Conservation (phyloP, 2,888 invertebrate genomes). For the Anthophora plumipes region DNA sequence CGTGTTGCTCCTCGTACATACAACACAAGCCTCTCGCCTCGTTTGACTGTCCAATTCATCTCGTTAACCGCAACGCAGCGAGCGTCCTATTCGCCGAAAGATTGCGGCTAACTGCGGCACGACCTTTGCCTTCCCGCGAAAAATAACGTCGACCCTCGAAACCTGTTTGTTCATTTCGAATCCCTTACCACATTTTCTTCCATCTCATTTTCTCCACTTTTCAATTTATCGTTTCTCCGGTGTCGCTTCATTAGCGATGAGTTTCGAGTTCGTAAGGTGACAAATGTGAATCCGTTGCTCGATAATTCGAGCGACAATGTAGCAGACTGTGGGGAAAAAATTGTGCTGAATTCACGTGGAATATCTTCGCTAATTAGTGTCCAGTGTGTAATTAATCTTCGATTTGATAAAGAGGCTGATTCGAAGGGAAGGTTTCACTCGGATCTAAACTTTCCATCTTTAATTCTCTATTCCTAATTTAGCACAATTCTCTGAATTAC, state of each 20-base stretch:
- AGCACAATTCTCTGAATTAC: too few relatives aligned
- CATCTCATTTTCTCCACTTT: not conserved
- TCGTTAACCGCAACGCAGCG: constrained; percentile 36
- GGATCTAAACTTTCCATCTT: too few relatives aligned
- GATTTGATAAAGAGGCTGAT: constrained; percentile 42
- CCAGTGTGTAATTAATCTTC: constrained; percentile 18
- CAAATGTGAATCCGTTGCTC: constrained; percentile 30
- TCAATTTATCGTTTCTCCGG: not conserved
- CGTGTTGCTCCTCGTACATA: not conserved
- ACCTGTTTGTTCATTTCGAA: not conserved
- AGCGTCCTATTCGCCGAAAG: constrained; percentile 42
- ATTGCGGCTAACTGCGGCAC: constrained; percentile 37
- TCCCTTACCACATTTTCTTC: not conserved
- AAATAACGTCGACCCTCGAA: constrained; percentile 7
- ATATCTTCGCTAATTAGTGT: constrained; percentile 9
- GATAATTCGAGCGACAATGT: constrained; percentile 34
- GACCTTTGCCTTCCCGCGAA: constrained; percentile 49
- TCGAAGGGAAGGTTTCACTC: not conserved
- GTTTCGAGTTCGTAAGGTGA: constrained; percentile 42
- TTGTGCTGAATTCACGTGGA: constrained; percentile 32
- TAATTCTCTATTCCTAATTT: too few relatives aligned
- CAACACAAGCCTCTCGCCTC: constrained; percentile 36
- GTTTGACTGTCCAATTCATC: constrained; percentile 49
- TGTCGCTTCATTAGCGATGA: constrained; percentile 38
- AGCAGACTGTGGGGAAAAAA: constrained; percentile 42